Base-by-base conservation (phyloP, 2,797 vertebrate genomes). In the Euthynnus affinis region DNA sequence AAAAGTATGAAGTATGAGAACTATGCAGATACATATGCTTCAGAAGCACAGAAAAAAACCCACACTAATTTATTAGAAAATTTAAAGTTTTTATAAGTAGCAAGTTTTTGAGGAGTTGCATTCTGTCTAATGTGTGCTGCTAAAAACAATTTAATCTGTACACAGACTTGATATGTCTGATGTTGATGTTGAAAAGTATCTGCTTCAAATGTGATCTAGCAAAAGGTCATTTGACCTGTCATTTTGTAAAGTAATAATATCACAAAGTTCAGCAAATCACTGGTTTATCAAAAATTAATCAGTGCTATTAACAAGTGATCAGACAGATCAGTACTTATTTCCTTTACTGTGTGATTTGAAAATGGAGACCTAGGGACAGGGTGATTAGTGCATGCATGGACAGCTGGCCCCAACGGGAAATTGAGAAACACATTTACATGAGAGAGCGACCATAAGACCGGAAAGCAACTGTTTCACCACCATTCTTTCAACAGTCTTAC, bases 381-480 rank as follows among this genome's bases (percentile, higher is more conserved):
- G 23, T 56, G 64, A 75, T 76, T 22, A 77, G 71, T 49, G 64
- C 55, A 44, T 32, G 32, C 42, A 34, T 6, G 18, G 62, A 75
- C 80, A 76, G 74, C 74, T 83, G 71, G 56, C 34, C 57, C 22
- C 44, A 84, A 89, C 88, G 70, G 93, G 93, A 94, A 93, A 90
- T 92, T 94, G 86, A 89, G 93, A 88, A 94, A 94, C 59, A 56
- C 59, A 59, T 89, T 88, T 84, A 80, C 73, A 89, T 64, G 85
- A 78, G 61, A 15, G 68, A 77, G 71, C n/a, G n/a, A 72, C 74
- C 83, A 75, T 71, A 72, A 85, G 86, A 89, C 90, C 86, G 90
- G 92, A 93, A 93, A 90, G 62, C 72, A 84, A 82, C 55, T 22
- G 84, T 93, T 93, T 85, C 91, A 82, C 74, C 91, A 82, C 74